A percentile compares a stretch with the other conserved stretches of the same genome.
Evolutionary conservation across 2,113 vertebrate species (phyloP).

Genomic region (Myrmophylax atrothorax): DNA sequence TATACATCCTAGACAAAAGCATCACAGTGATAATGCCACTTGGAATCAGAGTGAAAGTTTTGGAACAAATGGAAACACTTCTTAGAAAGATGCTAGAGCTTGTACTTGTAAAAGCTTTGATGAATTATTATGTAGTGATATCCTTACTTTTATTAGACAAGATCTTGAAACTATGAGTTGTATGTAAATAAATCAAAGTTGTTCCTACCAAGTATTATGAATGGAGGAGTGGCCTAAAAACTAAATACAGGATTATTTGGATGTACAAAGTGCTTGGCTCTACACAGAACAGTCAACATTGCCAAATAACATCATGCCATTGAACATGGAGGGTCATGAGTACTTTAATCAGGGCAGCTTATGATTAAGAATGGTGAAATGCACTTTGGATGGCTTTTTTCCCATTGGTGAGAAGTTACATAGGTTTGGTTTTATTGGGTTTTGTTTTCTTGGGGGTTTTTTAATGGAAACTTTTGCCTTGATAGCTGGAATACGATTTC

Average conservation of each 20-base stretch:
- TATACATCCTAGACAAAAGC: slow-evolving; percentile 15
- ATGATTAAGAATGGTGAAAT: neutral
- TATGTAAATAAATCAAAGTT: neutral
- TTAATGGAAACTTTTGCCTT: neutral
- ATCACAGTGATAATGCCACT: slow-evolving; percentile 26
- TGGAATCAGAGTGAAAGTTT: slow-evolving; percentile 1
- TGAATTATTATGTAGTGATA: neutral
- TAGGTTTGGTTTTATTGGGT: neutral
- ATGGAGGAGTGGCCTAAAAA: neutral
- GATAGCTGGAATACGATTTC: neutral
- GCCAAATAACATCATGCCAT: neutral
- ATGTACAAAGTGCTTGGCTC: neutral
- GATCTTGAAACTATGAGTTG: neutral
- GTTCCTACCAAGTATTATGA: neutral
- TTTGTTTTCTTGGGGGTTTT: neutral
- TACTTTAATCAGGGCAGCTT: neutral
- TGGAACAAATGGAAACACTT: slow-evolving; percentile 31
- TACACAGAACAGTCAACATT: rapidly evolving
- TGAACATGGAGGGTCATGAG: neutral
- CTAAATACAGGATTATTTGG: neutral
- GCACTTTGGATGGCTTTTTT: neutral
- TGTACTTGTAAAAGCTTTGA: neutral
- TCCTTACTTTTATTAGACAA: neutral
- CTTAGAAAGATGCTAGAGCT: slow-evolving; percentile 32
- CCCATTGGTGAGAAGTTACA: neutral